Percentiles rank a stretch among this genome's conserved stretches.
Conservation (phyloP, 2,888 invertebrate species). For the Caenorhabditis zanzibari region DNA sequence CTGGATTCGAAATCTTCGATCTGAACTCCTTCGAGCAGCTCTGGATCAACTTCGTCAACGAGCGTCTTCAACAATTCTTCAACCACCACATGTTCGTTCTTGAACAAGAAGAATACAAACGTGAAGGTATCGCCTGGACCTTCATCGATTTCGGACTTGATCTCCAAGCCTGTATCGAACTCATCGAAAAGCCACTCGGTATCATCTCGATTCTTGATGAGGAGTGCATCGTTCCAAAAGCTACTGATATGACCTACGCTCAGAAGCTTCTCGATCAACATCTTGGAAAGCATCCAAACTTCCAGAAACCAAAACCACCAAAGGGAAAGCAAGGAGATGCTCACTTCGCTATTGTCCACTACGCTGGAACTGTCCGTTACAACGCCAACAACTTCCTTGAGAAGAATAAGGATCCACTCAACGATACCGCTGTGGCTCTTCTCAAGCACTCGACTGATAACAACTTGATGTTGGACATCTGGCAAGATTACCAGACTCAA, state of each 20-base stretch:
- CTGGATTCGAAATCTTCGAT: conserved; percentile 86
- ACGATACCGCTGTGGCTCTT: conserved; percentile 85
- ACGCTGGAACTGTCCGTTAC: conserved; percentile 93
- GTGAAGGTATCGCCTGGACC: conserved; percentile 91
- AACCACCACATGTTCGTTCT: conserved; percentile 86
- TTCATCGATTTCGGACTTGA: conserved; percentile 99
- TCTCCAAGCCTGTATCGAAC: conserved; percentile 95
- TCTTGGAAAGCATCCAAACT: conserved; percentile 95
- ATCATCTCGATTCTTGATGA: conserved; percentile 99
- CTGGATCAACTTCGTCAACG: conserved; percentile 86
- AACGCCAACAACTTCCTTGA: conserved; percentile 85
- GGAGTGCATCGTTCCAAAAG: conserved; percentile 99
- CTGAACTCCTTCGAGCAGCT: conserved; percentile 86
- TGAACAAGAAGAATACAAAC: conserved; percentile 85
- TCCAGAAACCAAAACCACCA: conserved; percentile 91
- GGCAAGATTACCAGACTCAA: conserved; percentile 83
- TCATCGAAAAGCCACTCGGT: conserved; percentile 99
- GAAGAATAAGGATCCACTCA: conserved; percentile 86
- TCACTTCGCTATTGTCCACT: conserved; percentile 99
- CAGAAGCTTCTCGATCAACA: conserved; percentile 99
- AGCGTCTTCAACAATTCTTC: conserved; percentile 86
- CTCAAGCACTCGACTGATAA: conserved; percentile 85
- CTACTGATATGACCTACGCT: conserved; percentile 97
- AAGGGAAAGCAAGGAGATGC: conserved; percentile 90
- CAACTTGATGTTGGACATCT: conserved; percentile 89